Evolutionary conservation across 1,140 invertebrate genomes (phyloP), one percentile per base, ranked within the genome.

Genomic region (Coelopa frigida): DNA sequence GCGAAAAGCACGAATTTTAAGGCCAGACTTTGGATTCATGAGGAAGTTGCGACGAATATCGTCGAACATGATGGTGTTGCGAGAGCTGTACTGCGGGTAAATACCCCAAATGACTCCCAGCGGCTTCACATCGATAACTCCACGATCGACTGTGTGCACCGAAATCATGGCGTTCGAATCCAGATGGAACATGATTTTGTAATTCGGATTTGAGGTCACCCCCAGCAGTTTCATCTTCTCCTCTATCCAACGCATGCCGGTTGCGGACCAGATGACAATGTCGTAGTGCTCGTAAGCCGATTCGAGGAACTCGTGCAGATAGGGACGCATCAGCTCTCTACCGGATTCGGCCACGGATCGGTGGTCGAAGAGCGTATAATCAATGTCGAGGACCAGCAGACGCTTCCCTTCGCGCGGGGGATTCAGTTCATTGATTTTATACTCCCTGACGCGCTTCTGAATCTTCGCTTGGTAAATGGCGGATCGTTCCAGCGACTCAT

Each of bases 21-120:
- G 71, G 5, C 94, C 94, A 50, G 85, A 93, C 56, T 90, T 87
- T 12, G 93, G 93, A 72, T 98, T 98, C 94, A 98, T 96, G 12
- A 97, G 81, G 59, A 98, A 98, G 73, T 98, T 98, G 54, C 92
- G 74, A 44, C 92, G 76, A n/a, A 98, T 87, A 64, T 98, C 94
- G 63, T 98, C 94, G 60, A 98, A 91, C 93, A 98, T 98, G 51
- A 98, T 94, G 1, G 94, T 98, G 62, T 98, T 98, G 59, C 86
- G 89, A 1, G 83, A 73, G 33, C 78, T 84, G 64, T 88, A 96
- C 58, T 94, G 85, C 12, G 82, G 75, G 68, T 84, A 97, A 68
- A 94, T 93, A 11, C 93, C 94, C 94, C 94, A 98, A 49, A 98
- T 94, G 2, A 98, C 87, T 26, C 90, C 93, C 26, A 98, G 71